These are phyloP conservation scores for Pollimyrus isidori DNA, from an alignment of 2,113 vertebrate species.

Conservation along the genomic window DNA sequence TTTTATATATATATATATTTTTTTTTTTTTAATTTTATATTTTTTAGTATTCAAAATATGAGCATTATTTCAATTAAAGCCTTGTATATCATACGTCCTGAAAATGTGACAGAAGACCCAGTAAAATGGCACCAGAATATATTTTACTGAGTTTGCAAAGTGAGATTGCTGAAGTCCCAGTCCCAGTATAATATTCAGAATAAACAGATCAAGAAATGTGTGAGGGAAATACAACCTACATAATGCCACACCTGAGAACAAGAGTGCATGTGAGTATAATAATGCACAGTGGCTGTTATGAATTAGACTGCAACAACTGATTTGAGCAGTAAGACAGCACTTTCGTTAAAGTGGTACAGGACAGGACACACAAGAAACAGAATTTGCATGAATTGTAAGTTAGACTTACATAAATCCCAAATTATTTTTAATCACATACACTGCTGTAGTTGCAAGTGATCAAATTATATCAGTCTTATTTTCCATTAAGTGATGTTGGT, in stretches of 20 bases:
- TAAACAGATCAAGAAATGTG: neutral
- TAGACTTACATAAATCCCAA: neutral
- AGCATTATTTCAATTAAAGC: neutral
- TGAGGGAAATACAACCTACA: neutral
- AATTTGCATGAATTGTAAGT: neutral
- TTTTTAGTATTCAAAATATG: neutral
- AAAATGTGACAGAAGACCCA: neutral
- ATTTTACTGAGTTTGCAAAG: neutral
- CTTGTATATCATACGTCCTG: neutral
- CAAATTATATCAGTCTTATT: neutral
- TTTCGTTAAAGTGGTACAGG: neutral
- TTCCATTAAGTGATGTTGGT: neutral
- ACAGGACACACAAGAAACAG: neutral
- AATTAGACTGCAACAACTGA: neutral
- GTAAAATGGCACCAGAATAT: neutral
- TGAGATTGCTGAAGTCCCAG: neutral
- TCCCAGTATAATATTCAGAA: neutral
- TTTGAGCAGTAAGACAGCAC: neutral
- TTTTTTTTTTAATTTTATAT: too few species aligned
- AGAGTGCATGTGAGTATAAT: neutral
- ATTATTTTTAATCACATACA: neutral
- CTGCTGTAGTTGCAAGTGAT: neutral
- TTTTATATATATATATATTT: neutral
- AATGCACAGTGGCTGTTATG: neutral
- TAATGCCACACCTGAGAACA: neutral